Conservation (phyloP, 2,113 vertebrate species). For the Galbula dea region DNA sequence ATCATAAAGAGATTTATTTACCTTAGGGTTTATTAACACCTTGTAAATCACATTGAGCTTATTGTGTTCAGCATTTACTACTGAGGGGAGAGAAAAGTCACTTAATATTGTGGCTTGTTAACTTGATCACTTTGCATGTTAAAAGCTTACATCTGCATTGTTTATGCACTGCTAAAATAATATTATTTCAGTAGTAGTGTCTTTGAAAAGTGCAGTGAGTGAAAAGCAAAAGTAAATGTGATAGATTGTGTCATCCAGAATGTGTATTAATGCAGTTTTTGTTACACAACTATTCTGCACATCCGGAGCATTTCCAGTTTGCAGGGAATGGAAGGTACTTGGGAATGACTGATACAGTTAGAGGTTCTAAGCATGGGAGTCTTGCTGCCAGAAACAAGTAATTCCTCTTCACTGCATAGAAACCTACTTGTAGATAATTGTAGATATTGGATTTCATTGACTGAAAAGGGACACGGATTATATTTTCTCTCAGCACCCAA, state of each 20-base stretch:
- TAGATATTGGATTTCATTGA: not conserved
- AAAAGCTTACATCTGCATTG: not conserved
- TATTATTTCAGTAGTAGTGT: not conserved
- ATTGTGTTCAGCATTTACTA: not conserved
- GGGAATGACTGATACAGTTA: not conserved
- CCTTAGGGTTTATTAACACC: not conserved
- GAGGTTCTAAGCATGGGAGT: not conserved
- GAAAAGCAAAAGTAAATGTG: not conserved
- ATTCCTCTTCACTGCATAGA: not conserved
- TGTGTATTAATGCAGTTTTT: not conserved
- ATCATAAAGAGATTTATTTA: not conserved
- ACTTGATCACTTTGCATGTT: not conserved
- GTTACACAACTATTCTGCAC: not conserved
- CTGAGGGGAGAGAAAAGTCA: accelerated
- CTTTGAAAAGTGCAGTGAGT: not conserved
- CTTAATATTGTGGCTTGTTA: too few species aligned
- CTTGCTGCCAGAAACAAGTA: not conserved
- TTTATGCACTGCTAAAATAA: not conserved
- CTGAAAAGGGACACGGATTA: not conserved
- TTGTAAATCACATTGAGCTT: not conserved
- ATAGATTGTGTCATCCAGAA: not conserved
- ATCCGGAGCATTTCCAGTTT: not conserved
- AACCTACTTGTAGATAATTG: not conserved
- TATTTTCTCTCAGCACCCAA: not conserved
- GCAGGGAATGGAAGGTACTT: not conserved